Conservation (phyloP, 1,140 invertebrate species). For the Diploscapter pachys region DNA sequence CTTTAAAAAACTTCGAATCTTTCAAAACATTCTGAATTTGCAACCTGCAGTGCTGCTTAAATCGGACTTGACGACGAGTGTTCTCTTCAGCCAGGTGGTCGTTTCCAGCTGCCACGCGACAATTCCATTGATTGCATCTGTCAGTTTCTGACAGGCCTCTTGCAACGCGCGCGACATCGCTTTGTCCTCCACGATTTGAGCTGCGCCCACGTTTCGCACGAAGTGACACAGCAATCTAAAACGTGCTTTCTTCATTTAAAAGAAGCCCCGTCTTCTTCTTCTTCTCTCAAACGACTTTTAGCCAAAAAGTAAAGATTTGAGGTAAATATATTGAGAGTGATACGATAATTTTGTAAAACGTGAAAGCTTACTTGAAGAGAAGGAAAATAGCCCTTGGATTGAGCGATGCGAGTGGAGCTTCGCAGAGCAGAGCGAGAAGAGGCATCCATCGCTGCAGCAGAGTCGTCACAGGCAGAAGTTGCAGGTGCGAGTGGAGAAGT, state of each 20-base stretch:
- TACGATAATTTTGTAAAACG: too few species aligned
- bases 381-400: constrained; percentile 77
- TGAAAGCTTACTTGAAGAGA: constrained; percentile 67
- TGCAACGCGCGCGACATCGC: constrained; percentile 71
- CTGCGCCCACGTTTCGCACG: constrained; percentile 74
- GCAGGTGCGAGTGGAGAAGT: constrained; percentile 73
- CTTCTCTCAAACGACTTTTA: too few species aligned
- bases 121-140: constrained; percentile 79
- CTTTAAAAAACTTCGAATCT: not conserved
- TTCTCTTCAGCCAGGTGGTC: constrained; percentile 83
- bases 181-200: constrained; percentile 78
- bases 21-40: constrained; percentile 64
- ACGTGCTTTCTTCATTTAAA: constrained; percentile 17
- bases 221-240: constrained; percentile 76
- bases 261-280: not conserved
- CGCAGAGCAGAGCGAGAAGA: constrained; percentile 74
- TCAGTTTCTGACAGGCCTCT: constrained; percentile 66
- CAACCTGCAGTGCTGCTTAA: too few species aligned
- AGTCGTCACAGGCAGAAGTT: constrained; percentile 67
- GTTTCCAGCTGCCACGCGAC: constrained; percentile 83
- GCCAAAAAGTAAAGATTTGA: too few species aligned
- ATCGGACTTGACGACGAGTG: constrained; percentile 72
- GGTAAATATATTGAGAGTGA: not conserved
- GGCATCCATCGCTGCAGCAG: constrained; percentile 77
- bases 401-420: constrained; percentile 67